Conservation (phyloP, 2,797 vertebrate species). For the Epinephelus coioides region DNA sequence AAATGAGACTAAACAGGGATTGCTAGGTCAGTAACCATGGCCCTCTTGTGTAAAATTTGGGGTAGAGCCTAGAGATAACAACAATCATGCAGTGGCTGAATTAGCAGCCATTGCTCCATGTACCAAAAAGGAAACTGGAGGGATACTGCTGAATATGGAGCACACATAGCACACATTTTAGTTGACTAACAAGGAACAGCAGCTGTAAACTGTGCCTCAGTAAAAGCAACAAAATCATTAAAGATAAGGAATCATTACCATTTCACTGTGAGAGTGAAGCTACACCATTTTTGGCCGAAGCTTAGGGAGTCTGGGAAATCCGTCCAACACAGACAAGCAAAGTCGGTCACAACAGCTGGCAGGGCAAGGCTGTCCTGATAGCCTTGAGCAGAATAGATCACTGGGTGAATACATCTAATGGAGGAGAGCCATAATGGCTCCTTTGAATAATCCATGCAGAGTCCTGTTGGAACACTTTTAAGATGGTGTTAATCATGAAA, state of each 20-base stretch:
- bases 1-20: slow-evolving; percentile 31
- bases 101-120: slow-evolving; percentile 37
- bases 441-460: slow-evolving; percentile 49
- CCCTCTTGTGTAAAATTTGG: slow-evolving; percentile 55
- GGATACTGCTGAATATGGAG: slow-evolving; percentile 16
- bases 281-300: slow-evolving; percentile 36
- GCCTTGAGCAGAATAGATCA: slow-evolving; percentile 71
- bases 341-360: slow-evolving; percentile 78
- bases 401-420: slow-evolving; percentile 67
- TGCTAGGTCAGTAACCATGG: slow-evolving; percentile 47
- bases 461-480: slow-evolving; percentile 11
- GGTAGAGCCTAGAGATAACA: slow-evolving; percentile 43
- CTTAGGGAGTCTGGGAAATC: slow-evolving; percentile 52
- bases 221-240: slow-evolving; percentile 5
- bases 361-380: slow-evolving; percentile 60
- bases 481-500: slow-evolving; percentile 8
- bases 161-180: slow-evolving; percentile 7
- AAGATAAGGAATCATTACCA: slow-evolving; percentile 15
- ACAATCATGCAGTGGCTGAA: slow-evolving; percentile 35
- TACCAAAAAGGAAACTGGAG: slow-evolving; percentile 34
- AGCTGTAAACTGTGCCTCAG: background rate
- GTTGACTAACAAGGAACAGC: slow-evolving; percentile 3
- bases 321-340: slow-evolving; percentile 63
- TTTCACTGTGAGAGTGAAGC: slow-evolving; percentile 5
- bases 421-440: slow-evolving; percentile 45